A percentile compares a stretch with the other conserved stretches of the same genome.
Evolutionary conservation across 2,797 vertebrate genomes (phyloP).

Genomic region (Notoglanidium macrostoma): DNA sequence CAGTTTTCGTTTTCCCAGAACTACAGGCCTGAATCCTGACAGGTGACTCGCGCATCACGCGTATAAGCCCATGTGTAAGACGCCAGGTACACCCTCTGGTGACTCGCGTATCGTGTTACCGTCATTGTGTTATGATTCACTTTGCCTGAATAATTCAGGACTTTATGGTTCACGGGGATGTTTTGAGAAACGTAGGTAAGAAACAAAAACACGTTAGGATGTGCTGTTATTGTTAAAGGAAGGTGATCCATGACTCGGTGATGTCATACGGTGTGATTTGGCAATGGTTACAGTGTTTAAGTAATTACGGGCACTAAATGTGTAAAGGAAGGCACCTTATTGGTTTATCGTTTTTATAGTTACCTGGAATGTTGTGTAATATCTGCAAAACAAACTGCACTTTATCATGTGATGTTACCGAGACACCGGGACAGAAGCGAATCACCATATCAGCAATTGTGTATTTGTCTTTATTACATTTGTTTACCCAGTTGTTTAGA

Average conservation of each 20-base stretch:
- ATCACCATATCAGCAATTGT: neutral
- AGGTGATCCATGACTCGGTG: neutral
- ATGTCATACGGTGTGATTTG: no score
- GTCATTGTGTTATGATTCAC: neutral
- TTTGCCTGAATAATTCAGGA: neutral
- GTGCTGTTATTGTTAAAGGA: neutral
- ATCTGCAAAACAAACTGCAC: neutral
- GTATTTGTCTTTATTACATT: neutral
- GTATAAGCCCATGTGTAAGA: neutral
- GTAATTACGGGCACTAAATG: neutral
- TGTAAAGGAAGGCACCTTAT: neutral
- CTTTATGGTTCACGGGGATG: neutral
- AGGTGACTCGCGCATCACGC: neutral
- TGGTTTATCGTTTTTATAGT: neutral
- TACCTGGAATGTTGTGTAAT: neutral
- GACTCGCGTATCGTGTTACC: neutral
- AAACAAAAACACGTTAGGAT: neutral
- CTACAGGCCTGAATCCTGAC: neutral
- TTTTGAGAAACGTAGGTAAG: neutral
- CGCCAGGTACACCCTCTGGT: no score
- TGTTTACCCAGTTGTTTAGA: neutral
- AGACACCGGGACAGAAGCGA: neutral
- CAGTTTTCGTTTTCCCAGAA: neutral
- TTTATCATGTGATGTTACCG: neutral
- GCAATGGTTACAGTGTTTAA: neutral